Conservation (phyloP, 1,140 invertebrate species). For the Leptinotarsa lineolata region DNA sequence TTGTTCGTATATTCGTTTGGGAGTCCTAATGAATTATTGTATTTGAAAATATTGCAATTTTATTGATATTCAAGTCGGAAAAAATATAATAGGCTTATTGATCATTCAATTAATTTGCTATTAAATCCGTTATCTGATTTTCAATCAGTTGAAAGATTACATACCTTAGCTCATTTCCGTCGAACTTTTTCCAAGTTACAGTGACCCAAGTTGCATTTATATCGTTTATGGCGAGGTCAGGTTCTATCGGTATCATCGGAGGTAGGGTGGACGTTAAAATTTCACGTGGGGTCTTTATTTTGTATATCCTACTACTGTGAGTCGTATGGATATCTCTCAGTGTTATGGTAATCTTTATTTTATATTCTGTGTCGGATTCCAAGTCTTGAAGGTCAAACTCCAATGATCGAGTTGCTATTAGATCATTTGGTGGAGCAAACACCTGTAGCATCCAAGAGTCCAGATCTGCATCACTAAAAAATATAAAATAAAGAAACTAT, state of each 20-base stretch:
- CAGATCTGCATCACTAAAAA: conserved; percentile 67
- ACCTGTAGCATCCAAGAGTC: conserved; percentile 80
- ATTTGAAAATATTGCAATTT: too few species aligned
- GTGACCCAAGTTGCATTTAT: conserved; percentile 78
- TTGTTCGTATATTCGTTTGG: too few species aligned
- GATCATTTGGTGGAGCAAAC: conserved; percentile 79
- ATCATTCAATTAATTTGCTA: neutral
- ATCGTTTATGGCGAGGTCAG: conserved; percentile 71
- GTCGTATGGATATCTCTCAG: conserved; percentile 73
- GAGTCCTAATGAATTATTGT: too few species aligned
- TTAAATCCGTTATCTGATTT: neutral
- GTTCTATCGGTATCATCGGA: conserved; percentile 70
- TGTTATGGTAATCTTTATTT: conserved; percentile 76
- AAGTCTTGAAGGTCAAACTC: conserved; percentile 79
- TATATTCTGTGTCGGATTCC: conserved; percentile 80
- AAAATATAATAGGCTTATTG: too few species aligned
- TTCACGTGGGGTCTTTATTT: conserved; percentile 66
- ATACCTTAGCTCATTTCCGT: conserved; percentile 70
- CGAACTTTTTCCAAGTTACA: conserved; percentile 81
- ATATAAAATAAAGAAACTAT: conserved; percentile 1
- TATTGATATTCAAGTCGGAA: too few species aligned
- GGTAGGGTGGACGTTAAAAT: conserved; percentile 61
- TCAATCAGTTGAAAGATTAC: neutral
- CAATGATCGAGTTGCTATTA: conserved; percentile 81
- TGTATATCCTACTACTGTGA: conserved; percentile 74